A percentile compares a stretch with the other conserved stretches of the same genome.
phyloP scores from a whole-genome alignment of 1,140 invertebrate species.

The Drosophila mojavensis region DNA sequence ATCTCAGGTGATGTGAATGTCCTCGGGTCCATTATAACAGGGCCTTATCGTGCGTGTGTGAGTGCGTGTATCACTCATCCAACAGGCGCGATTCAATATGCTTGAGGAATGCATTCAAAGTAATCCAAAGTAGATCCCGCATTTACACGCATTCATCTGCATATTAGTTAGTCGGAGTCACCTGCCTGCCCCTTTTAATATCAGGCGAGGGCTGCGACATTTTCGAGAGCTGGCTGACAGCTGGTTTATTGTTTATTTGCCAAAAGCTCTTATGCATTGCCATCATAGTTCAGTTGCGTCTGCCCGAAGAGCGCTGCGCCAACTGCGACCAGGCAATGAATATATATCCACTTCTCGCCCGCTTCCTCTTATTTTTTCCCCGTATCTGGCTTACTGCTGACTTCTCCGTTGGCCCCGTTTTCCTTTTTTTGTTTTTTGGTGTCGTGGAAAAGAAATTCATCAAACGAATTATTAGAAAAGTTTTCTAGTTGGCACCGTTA shows the following conservation, averaged over 20 bases:
- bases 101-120: too few relatives aligned
- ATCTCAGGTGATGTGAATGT: too few relatives aligned
- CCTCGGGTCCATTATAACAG: too few relatives aligned
- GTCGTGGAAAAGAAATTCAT: constrained; percentile 47
- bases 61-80: too few relatives aligned
- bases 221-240: neutral
- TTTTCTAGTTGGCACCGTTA: constrained; percentile 62
- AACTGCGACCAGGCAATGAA: constrained; percentile 3
- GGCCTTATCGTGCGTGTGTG: too few relatives aligned
- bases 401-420: too few relatives aligned
- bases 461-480: constrained; percentile 70
- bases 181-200: neutral
- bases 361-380: neutral
- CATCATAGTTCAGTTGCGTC: neutral
- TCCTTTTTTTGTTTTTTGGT: neutral
- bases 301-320: neutral
- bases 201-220: neutral
- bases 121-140: too few relatives aligned
- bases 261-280: neutral
- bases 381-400: too few relatives aligned
- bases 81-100: too few relatives aligned
- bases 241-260: constrained; percentile 1
- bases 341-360: neutral
- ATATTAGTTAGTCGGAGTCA: neutral
- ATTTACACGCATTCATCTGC: too few relatives aligned